Conservation (phyloP, 2,888 invertebrate genomes). For the Dynastes hyllus region DNA sequence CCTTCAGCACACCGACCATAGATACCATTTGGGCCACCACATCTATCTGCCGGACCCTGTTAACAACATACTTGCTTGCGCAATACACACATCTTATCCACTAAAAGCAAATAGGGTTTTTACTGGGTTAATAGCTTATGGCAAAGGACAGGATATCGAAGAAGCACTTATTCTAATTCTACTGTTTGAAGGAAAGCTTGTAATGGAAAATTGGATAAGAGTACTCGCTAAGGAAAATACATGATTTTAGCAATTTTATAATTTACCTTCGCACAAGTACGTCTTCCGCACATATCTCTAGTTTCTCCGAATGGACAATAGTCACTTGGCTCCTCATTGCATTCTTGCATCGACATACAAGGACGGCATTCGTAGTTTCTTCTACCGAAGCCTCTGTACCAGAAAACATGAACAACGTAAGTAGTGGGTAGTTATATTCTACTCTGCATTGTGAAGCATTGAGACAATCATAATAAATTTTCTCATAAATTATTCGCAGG, state of each 20-base stretch:
- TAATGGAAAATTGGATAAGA: neutral
- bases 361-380: constrained; percentile 57
- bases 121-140: constrained; percentile 42
- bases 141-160: no score
- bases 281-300: constrained; percentile 64
- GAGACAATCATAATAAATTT: neutral
- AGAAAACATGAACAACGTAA: constrained; percentile 17
- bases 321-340: constrained; percentile 63
- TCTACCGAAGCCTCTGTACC: constrained; percentile 56
- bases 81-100: neutral
- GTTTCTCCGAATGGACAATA: constrained; percentile 67
- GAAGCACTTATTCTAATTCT: no score
- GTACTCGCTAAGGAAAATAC: neutral
- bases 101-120: neutral
- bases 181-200: neutral
- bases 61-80: constrained; percentile 41
- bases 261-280: constrained; percentile 68
- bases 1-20: constrained; percentile 67
- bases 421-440: neutral
- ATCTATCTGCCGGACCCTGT: constrained; percentile 68
- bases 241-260: neutral
- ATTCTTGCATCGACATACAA: constrained; percentile 62
- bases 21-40: constrained; percentile 64
- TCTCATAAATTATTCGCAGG: no score
- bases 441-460: neutral